These are phyloP conservation scores for Clistopyga incitator DNA, from an alignment of 2,888 invertebrate genomes.

Conservation along the genomic window DNA sequence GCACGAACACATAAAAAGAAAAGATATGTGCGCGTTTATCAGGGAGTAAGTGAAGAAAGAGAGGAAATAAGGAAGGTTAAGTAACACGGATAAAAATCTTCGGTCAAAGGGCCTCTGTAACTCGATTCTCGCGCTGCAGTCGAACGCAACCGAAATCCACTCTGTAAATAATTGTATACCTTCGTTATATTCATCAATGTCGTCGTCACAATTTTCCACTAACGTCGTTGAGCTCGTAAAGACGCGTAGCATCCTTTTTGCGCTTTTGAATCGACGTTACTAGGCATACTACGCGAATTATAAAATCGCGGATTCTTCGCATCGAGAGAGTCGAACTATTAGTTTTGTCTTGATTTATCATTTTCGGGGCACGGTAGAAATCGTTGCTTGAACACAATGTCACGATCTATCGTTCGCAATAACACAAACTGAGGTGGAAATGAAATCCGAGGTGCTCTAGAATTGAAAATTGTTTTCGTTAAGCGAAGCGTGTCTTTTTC, in stretches of 20 bases:
- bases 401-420: slow-evolving; percentile 61
- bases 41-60: slow-evolving; percentile 18
- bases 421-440: slow-evolving; percentile 30
- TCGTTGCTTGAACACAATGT: slow-evolving; percentile 43
- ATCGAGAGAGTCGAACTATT: slow-evolving; percentile 37
- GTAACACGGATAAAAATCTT: slow-evolving; percentile 3
- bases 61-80: not conserved
- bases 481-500: slow-evolving; percentile 21
- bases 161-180: slow-evolving; percentile 59
- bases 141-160: slow-evolving; percentile 47
- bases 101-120: slow-evolving; percentile 45
- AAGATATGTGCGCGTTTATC: slow-evolving; percentile 10
- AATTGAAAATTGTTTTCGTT: not conserved
- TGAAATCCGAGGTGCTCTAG: slow-evolving; percentile 28
- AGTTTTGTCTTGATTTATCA: slow-evolving; percentile 56
- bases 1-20: not conserved
- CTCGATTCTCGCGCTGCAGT: slow-evolving; percentile 47
- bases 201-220: slow-evolving; percentile 74
- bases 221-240: slow-evolving; percentile 73
- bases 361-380: slow-evolving; percentile 57
- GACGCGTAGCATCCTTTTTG: slow-evolving; percentile 41
- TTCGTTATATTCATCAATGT: slow-evolving; percentile 60
- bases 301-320: slow-evolving; percentile 58
- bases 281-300: slow-evolving; percentile 59
- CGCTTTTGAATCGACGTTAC: not conserved